These are phyloP conservation scores for Oxyteleia sp. DNA, from an alignment of 2,888 invertebrate genomes.

Conservation along the genomic window DNA sequence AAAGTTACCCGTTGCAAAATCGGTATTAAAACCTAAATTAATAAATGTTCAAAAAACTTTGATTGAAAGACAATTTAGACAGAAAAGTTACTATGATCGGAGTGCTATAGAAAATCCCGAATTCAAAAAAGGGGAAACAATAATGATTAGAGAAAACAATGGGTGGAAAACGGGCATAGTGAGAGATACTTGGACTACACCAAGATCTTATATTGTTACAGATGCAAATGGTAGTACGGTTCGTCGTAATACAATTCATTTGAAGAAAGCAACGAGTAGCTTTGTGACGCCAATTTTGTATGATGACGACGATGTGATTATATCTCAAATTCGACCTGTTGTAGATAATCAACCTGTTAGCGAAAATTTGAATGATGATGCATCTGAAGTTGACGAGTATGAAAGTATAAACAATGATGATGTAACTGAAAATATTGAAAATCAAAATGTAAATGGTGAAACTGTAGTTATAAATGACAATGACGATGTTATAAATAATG, in stretches of 20 bases:
- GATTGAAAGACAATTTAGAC: not conserved
- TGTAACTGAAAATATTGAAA: no score
- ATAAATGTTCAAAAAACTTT: not conserved
- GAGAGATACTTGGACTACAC: conserved; percentile 4
- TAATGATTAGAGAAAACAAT: conserved; percentile 6
- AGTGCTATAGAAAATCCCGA: not conserved
- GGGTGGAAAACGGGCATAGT: conserved; percentile 3
- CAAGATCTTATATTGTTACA: conserved; percentile 20
- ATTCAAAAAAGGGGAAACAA: conserved; percentile 23
- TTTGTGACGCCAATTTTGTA: no score
- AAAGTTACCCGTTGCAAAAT: conserved; percentile 12
- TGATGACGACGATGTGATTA: no score
- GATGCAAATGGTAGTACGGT: not conserved
- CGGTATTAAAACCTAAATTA: conserved; percentile 16
- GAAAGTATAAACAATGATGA: no score
- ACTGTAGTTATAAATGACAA: no score
- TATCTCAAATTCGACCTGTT: no score
- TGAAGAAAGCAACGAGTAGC: conserved; percentile 1
- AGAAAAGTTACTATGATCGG: conserved; percentile 14
- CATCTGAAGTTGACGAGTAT: no score
- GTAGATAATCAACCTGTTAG: no score
- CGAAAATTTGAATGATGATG: no score
- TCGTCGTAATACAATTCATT: conserved; percentile 4
- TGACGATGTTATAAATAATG: no score
- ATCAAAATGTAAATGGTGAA: no score